Base-by-base conservation (phyloP, 2,797 vertebrate species). In the Otus scops region DNA sequence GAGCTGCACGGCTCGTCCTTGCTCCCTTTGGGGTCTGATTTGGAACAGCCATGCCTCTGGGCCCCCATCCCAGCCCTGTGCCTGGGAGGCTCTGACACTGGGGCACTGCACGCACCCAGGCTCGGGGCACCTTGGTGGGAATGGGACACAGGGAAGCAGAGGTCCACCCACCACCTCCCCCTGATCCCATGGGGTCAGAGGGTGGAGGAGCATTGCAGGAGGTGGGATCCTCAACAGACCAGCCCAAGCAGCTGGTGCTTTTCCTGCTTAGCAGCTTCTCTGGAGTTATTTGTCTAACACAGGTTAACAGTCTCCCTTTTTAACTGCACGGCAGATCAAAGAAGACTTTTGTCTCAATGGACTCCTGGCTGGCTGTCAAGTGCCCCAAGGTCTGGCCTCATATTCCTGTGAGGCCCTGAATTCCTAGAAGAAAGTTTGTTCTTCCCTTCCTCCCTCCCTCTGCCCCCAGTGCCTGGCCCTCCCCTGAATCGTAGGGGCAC, bases 231-330 rank as follows among this genome's bases (percentile, higher is more conserved):
- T 51, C 26, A 27, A 28, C 18, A 56, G 59, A 70, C 28, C 71
- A 92, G 63, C 79, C 56, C 59, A 59, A 84, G 79, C 78, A 83
- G 74, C 65, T 69, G 54, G 85, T 86, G 70, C 64, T 93, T 87
- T 95, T 95, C 92, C 94, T 96, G 92, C 84, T 93, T 28, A 78
- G 38, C 36, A 24, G 69, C 95, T 97, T 97, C 92, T 96, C 64
- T 53, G 73, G 75, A 96, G 76, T 96, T 97, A 95, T 81, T 96
- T 94, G 91, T 85, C 23, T 87, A 96, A 95, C 95, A 67, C 90
- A 98, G 97, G 97, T 97, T 97, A 98, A 96, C 97, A 97, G 97
- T 97, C 97, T 97, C 96, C 90, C 60, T 93, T 97, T 97, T 96
- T 94, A 95, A 92, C 89, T 84, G 69, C 26, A 47, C 92, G 70